phyloP scores from a whole-genome alignment of 2,113 vertebrate genomes.

The Sylvia atricapilla region DNA sequence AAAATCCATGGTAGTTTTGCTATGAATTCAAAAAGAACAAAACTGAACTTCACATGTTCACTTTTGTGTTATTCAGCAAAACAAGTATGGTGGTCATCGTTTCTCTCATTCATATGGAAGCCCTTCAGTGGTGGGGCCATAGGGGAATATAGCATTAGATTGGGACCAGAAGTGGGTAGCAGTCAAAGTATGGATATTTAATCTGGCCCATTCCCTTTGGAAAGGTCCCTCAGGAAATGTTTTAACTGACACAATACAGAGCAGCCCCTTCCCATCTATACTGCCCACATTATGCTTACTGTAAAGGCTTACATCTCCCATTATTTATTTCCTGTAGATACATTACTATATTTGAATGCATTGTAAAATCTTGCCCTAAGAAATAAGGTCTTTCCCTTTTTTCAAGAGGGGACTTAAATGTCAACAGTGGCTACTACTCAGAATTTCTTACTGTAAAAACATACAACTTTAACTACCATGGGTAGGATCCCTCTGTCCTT shows the following conservation, averaged over 20 bases:
- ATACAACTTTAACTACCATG: background rate
- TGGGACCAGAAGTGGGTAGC: background rate
- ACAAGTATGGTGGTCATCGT: background rate
- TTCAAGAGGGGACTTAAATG: background rate
- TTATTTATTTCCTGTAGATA: background rate
- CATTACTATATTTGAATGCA: background rate
- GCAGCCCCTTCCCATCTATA: background rate
- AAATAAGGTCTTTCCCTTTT: background rate
- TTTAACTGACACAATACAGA: background rate
- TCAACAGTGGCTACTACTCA: background rate
- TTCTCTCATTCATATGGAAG: background rate
- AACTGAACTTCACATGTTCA: background rate
- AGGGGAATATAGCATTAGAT: background rate
- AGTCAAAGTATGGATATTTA: background rate
- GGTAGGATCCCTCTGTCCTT: background rate
- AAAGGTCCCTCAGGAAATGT: background rate
- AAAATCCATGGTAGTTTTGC: background rate
- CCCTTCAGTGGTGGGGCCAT: background rate
- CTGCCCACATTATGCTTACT: background rate
- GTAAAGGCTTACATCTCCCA: background rate
- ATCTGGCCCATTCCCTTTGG: background rate
- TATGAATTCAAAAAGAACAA: background rate
- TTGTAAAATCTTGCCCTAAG: background rate
- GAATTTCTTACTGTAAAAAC: background rate
- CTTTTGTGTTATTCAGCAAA: background rate